Evolutionary conservation across 2,113 vertebrate genomes (phyloP), one percentile per base, ranked within the genome.

Genomic region (Nymphicus hollandicus): DNA sequence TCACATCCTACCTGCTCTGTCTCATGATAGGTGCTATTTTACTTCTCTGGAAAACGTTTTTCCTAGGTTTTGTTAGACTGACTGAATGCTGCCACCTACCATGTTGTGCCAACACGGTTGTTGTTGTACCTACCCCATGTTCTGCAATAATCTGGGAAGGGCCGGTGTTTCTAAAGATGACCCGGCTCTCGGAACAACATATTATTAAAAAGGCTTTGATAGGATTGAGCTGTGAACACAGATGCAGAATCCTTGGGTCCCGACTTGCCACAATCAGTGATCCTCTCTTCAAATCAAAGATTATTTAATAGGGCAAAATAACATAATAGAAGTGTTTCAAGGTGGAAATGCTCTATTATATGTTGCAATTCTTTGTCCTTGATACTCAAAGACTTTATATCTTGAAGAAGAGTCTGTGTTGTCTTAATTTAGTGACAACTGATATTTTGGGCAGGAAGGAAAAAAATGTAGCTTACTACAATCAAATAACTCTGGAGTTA

Each of bases 1-100:
- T 8, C 0, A 0, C 14, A 4, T 46, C 2, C 20, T 50, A 5
- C 39, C 14, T 41, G 13, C 16, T 44, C 8, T 1, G 29, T 44
- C 35, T n/a, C 6, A 52, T 72, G 44, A 39, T 8, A 64, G 16
- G 24, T 41, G 11, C 5, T 41, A 10, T 55, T 89, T 83, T 76
- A 53, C 33, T 66, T 86, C 10, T 39, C 29, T 85, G 20, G 11
- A n/a, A 18, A 47, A 63, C 15, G 8, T 12, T 46, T 70, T 35
- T 69, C 27, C 7, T 23, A 23, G 41, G 4, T 79, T 78, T 79
- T 43, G 4, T 22, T 58, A 23, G 43, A 15, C 47, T 82, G 25
- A 41, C 18, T 56, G 61, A 44, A 13, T 56, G 27, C 16, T 91
- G 39, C 11, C 29, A 46, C 35, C 33, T 81, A 73, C 46, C 35